phyloP scores from a whole-genome alignment of 1,140 invertebrate genomes.

The Philopotamus ludificatus region DNA sequence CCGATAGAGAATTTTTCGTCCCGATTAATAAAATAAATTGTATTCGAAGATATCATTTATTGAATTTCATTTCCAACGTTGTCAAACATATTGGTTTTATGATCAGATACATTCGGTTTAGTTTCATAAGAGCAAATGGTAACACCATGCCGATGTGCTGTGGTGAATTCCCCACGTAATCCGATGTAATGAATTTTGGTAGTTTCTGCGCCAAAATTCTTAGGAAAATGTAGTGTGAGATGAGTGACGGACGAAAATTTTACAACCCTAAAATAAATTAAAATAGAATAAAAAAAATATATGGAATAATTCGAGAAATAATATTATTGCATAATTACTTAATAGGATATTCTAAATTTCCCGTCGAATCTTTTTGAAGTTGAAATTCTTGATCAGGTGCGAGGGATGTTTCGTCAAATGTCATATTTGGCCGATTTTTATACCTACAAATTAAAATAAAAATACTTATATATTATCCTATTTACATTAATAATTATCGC shows the following conservation, averaged over 20 bases:
- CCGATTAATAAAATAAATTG: too few species aligned
- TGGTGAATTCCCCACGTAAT: conserved; percentile 87
- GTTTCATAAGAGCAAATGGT: conserved; percentile 89
- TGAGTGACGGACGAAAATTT: conserved; percentile 88
- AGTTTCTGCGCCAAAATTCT: conserved; percentile 80
- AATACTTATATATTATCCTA: conserved; percentile 10
- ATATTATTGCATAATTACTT: conserved; percentile 63
- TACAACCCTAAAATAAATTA: conserved; percentile 69
- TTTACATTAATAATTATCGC: too few species aligned
- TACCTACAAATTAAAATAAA: conserved; percentile 68
- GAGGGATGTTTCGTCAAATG: conserved; percentile 79
- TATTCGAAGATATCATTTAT: too few species aligned
- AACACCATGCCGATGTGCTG: conserved; percentile 81
- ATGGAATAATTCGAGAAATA: background rate
- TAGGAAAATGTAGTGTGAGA: conserved; percentile 85
- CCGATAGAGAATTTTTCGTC: too few species aligned
- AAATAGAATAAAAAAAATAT: conserved; percentile 1
- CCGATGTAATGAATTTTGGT: conserved; percentile 93
- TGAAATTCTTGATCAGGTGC: conserved; percentile 91
- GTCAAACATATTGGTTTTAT: conserved; percentile 71
- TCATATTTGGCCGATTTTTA: conserved; percentile 91
- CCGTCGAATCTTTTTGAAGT: conserved; percentile 73
- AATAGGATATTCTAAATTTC: conserved; percentile 82
- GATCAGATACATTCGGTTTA: conserved; percentile 79
- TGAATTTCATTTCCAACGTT: conserved; percentile 59